These are phyloP conservation scores for Parnassius glacialis DNA, from an alignment of 2,888 invertebrate genomes.

Conservation along the genomic window DNA sequence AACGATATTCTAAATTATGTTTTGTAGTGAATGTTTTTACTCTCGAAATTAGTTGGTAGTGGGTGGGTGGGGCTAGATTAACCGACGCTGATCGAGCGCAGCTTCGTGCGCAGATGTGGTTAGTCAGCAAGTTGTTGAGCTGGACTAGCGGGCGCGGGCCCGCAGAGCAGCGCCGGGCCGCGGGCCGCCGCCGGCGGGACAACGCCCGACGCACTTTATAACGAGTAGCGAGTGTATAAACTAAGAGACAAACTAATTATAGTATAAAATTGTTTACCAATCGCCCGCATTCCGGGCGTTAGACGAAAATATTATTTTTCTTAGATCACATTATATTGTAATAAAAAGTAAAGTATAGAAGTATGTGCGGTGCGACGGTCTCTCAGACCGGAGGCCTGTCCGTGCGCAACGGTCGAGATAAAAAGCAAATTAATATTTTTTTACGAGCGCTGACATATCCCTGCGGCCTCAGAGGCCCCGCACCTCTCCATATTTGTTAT, in stretches of 20 bases:
- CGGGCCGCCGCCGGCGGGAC: conserved; percentile 12
- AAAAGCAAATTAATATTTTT: conserved; percentile 71
- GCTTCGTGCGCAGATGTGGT: conserved; percentile 2
- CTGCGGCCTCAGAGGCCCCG: conserved; percentile 35
- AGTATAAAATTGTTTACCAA: conserved; percentile 78
- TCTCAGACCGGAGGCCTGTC: conserved; percentile 32
- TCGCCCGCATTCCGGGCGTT: conserved; percentile 62
- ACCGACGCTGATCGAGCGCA: conserved; percentile 7
- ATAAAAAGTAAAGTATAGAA: conserved; percentile 69
- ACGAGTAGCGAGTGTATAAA: conserved; percentile 62
- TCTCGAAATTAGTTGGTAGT: conserved; percentile 48
- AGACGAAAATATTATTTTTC: conserved; percentile 81
- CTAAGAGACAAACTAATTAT: conserved; percentile 75
- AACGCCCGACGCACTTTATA: conserved; percentile 45
- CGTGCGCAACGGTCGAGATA: conserved; percentile 46
- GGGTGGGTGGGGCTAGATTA: conserved; percentile 8
- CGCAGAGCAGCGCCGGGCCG: conserved; percentile 18
- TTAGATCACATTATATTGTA: conserved; percentile 81
- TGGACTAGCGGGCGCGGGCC: too few species aligned
- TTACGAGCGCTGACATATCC: conserved; percentile 54
- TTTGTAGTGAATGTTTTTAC: conserved; percentile 72
- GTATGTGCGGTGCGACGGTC: conserved; percentile 46
- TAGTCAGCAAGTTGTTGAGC: background rate
- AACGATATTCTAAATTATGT: conserved; percentile 67
- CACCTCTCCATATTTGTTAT: conserved; percentile 70